Percentiles rank a stretch among this genome's conserved stretches.
Evolutionary conservation across 2,888 invertebrate genomes (phyloP).

Genomic region (Latheticus oryzae): DNA sequence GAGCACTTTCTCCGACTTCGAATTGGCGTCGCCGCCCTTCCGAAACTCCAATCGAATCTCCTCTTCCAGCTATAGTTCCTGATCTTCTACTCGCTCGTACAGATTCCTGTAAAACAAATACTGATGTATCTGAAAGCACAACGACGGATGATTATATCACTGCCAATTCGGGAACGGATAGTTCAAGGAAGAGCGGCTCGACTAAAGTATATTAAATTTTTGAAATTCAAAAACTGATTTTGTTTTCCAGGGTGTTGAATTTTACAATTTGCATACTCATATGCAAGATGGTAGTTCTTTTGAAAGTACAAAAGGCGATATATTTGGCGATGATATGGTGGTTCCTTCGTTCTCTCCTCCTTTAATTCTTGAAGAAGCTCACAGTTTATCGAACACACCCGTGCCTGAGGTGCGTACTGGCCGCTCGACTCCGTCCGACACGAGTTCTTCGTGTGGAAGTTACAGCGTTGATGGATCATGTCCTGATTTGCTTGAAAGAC

Average conservation of each 20-base stretch:
- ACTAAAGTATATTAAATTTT: too few relatives aligned
- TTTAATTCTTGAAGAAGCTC: slow-evolving; percentile 67
- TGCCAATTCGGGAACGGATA: slow-evolving; percentile 78
- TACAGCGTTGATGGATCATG: slow-evolving; percentile 68
- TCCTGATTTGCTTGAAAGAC: slow-evolving; percentile 62
- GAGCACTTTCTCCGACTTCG: slow-evolving; percentile 50
- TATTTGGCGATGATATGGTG: slow-evolving; percentile 75
- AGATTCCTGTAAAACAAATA: slow-evolving; percentile 79
- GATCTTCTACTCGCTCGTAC: slow-evolving; percentile 73
- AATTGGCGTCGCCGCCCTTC: slow-evolving; percentile 41
- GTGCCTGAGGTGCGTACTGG: slow-evolving; percentile 59
- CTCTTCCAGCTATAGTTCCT: slow-evolving; percentile 60
- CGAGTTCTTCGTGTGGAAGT: slow-evolving; percentile 71
- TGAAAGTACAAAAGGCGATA: slow-evolving; percentile 85
- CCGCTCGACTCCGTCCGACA: slow-evolving; percentile 69
- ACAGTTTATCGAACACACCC: slow-evolving; percentile 61
- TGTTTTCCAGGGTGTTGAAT: slow-evolving; percentile 45
- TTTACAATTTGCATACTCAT: slow-evolving; percentile 46
- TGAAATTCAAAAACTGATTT: not conserved
- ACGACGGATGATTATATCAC: slow-evolving; percentile 90
- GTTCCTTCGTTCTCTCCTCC: slow-evolving; percentile 73
- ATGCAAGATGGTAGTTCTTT: slow-evolving; percentile 85
- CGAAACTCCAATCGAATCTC: slow-evolving; percentile 59
- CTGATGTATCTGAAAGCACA: slow-evolving; percentile 89
- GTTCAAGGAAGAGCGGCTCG: slow-evolving; percentile 74